Evolutionary conservation across 2,113 vertebrate genomes (phyloP).

Genomic region (Damaliscus lunatus): DNA sequence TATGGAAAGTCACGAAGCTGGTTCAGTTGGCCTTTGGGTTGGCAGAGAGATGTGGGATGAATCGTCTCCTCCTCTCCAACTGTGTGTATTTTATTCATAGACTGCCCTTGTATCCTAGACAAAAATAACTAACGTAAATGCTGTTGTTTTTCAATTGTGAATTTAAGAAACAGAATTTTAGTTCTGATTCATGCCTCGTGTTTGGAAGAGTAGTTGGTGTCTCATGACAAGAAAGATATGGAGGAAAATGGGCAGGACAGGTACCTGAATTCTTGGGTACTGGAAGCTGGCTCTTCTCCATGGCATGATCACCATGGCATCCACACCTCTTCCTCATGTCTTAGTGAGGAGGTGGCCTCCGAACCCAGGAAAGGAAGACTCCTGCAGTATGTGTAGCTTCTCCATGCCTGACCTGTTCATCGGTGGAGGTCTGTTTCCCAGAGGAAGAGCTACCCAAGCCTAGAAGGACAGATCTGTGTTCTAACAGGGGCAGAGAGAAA

Average conservation of each 20-base stretch:
- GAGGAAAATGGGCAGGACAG: neutral
- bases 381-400: neutral
- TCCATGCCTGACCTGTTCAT: neutral
- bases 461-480: neutral
- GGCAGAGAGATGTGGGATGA: constrained; percentile 50
- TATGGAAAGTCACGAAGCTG: constrained; percentile 25
- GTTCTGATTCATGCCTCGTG: constrained; percentile 54
- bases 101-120: constrained; percentile 58
- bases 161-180: constrained; percentile 59
- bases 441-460: neutral
- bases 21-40: constrained; percentile 55
- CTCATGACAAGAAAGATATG: constrained; percentile 17
- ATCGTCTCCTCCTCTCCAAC: constrained; percentile 60
- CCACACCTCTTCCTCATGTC: neutral
- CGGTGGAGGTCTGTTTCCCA: neutral
- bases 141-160: constrained; percentile 63
- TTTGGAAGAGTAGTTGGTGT: constrained; percentile 59
- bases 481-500: neutral
- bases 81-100: constrained; percentile 70
- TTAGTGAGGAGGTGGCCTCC: neutral
- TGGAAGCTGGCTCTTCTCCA: neutral
- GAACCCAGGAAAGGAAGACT: neutral
- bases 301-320: fast-evolving
- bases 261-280: neutral
- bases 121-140: constrained; percentile 68